A percentile compares a stretch with the other conserved stretches of the same genome.
Conservation (phyloP, 1,140 invertebrate genomes). For the Cydia amplana region DNA sequence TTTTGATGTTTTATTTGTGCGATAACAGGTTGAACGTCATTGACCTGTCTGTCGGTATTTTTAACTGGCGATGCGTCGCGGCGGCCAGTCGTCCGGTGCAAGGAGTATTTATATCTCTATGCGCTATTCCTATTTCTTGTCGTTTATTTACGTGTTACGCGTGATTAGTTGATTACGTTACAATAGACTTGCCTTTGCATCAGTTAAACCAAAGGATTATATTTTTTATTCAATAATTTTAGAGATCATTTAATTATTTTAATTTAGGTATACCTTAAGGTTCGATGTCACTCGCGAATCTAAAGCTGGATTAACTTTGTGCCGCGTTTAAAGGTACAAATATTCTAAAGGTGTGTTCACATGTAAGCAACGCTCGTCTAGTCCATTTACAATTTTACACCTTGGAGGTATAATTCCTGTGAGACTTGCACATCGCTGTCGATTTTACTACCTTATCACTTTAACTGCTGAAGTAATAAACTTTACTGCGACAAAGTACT, state of each 20-base stretch:
- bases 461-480: neutral
- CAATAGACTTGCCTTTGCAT: neutral
- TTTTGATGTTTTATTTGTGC: slow-evolving; percentile 55
- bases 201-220: neutral
- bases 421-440: neutral
- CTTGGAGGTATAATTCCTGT: too few relatives aligned
- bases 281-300: neutral
- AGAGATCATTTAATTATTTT: neutral
- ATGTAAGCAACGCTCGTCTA: neutral
- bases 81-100: slow-evolving; percentile 59
- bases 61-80: slow-evolving; percentile 48
- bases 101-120: slow-evolving; percentile 62
- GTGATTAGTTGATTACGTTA: neutral
- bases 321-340: neutral
- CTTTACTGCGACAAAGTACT: neutral
- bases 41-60: slow-evolving; percentile 63
- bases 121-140: slow-evolving; percentile 42
- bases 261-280: neutral
- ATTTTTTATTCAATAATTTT: neutral
- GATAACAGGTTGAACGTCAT: slow-evolving; percentile 62
- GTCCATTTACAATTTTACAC: too few relatives aligned
- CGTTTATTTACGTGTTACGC: slow-evolving; percentile 35
- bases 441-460: neutral
- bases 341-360: neutral
- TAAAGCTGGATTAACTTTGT: neutral